phyloP scores from a whole-genome alignment of 2,888 invertebrate species.

The Drosophila diplacantha region DNA sequence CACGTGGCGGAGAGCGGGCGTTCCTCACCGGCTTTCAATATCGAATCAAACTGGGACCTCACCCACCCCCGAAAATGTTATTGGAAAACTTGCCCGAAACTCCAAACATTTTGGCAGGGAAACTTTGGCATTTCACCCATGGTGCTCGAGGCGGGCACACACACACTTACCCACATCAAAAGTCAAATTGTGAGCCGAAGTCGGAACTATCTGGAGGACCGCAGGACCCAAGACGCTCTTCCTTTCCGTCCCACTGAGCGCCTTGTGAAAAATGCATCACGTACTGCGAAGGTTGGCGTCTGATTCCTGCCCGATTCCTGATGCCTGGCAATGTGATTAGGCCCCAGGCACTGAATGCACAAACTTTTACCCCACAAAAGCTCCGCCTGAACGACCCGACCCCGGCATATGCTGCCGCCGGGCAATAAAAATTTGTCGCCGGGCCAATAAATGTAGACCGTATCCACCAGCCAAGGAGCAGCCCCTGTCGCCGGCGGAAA shows the following conservation, averaged over 20 bases:
- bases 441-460: slow-evolving; percentile 64
- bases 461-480: slow-evolving; percentile 33
- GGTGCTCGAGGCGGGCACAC: slow-evolving; percentile 34
- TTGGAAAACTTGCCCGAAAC: slow-evolving; percentile 33
- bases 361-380: slow-evolving; percentile 44
- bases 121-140: slow-evolving; percentile 37
- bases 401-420: slow-evolving; percentile 58
- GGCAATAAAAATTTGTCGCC: slow-evolving; percentile 71
- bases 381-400: slow-evolving; percentile 8
- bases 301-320: slow-evolving; percentile 28
- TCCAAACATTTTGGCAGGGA: slow-evolving; percentile 31
- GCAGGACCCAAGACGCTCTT: slow-evolving; percentile 28
- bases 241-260: slow-evolving; percentile 21
- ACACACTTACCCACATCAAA: slow-evolving; percentile 53
- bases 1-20: background rate
- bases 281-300: slow-evolving; percentile 49
- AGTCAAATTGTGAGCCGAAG: slow-evolving; percentile 61
- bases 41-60: slow-evolving; percentile 16
- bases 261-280: slow-evolving; percentile 64
- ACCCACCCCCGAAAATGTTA: slow-evolving; percentile 18
- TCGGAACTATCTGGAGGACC: slow-evolving; percentile 40
- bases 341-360: slow-evolving; percentile 42
- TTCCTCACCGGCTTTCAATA: background rate
- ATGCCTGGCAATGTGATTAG: slow-evolving; percentile 63
- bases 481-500: slow-evolving; percentile 6